Base-by-base conservation (phyloP, 2,888 invertebrate genomes). In the Drosophila percnosoma region DNA sequence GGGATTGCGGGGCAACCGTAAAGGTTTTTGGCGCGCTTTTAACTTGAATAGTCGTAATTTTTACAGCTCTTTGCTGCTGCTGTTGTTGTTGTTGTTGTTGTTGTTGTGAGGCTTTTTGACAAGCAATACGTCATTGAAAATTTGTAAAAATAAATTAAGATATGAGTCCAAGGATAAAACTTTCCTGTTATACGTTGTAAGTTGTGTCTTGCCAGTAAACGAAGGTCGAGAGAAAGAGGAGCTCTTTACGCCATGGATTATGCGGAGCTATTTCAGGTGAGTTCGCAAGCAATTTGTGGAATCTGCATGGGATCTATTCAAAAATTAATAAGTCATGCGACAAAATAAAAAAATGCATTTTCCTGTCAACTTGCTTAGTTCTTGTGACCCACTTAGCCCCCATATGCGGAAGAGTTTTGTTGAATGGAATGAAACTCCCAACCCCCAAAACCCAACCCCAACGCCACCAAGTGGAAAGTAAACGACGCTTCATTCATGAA, bases 401-500 rank as follows among this genome's bases (percentile, higher is more conserved):
- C 48, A 52, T 29, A 78, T 76, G 81, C 78, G 78, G 78, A 78
- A 78, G 78, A 76, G 52, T 45, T 80, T 54, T 45, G 42, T 55
- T 80, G 77, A 80, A 80, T 78, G 78, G 72, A 63, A 64, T 48
- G 27, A 21, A 49, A 34, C 48, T 48, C 8, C 45, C 45, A 73
- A 65, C 65, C 62, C 29, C 29, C 24, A 15, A 34, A 21, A 24
- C 10, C 4, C 33, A 33, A 33, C 33, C 33, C 33, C 33, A 31
- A 29, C 21, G 18, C 24, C 24, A 18, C 5, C 1, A 27, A 29
- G 18, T n/a, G 6, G 29, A 29, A 29, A 42, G 31, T 27, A 24
- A 48, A n/a, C 49, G 31, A 55, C 33, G 72, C 73, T 79, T 72
- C 87, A 87, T 87, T 87, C 87, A 87, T 90, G 68, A 82, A 78